Evolutionary conservation across 2,888 invertebrate species (phyloP), one percentile per base, ranked within the genome.

Genomic region (Julus scanicus): DNA sequence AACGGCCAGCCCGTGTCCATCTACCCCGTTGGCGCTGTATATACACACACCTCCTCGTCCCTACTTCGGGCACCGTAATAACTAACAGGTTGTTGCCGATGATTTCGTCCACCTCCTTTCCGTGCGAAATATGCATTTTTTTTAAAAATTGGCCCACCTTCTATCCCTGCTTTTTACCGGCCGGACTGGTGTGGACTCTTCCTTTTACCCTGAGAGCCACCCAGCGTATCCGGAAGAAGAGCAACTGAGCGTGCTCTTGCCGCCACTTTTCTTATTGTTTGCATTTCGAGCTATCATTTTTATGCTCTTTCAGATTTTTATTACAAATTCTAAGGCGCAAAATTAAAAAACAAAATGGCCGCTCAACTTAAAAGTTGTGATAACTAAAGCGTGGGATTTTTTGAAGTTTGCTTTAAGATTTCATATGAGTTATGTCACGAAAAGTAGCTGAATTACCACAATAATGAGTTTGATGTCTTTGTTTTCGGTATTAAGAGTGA

Each of bases 161-260:
- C 63, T 5, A 4, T 17, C n/a, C 63, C 63, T 63, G 6, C 63
- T 8, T 63, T 57, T 17, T 57, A 17, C 17, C 17, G 57, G 57
- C 17, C 15, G 17, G 15, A 4, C 57, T 17, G 17, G n/a, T 6
- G n/a, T 63, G 63, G 63, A 63, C 63, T 63, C 63, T n/a, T 63
- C 63, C 53, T 20, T 5, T 63, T 17, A 63, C 3, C 63, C 63
- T 20, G 63, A 63, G 63, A 63, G 63, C 20, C 63, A 63, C 63
- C 20, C 63, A 63, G 63, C 63, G 63, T 63, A 63, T 63, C 63
- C 63, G 63, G 57, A 57, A 57, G 63, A 63, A 63, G 63, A 63
- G 63, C 63, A 63, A 20, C 63, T 63, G 63, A 63, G 63, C 63
- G 63, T 63, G 63, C 63, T 63, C 63, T 63, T 20, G 4, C 20